Conservation (phyloP, 2,888 invertebrate genomes). For the Lissocephala sabroskyi region DNA sequence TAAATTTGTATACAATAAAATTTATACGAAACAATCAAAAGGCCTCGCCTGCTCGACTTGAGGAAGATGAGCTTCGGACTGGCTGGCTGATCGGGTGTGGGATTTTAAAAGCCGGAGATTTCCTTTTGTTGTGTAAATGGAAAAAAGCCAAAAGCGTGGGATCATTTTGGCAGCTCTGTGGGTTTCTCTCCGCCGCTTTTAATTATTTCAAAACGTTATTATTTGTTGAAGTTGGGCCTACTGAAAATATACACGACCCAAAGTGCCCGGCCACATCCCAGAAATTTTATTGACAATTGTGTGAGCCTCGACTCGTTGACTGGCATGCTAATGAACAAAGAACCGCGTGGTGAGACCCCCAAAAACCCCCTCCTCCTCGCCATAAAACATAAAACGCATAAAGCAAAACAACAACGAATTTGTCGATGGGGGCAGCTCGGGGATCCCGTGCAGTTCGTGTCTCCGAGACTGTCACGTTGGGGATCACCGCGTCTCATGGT, state of each 20-base stretch:
- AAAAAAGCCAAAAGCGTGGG: slow-evolving; percentile 45
- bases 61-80: no score
- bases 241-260: slow-evolving; percentile 22
- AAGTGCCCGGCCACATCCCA: slow-evolving; percentile 27
- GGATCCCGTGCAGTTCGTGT: no score
- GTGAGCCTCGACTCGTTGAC: slow-evolving; percentile 48
- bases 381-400: slow-evolving; percentile 44
- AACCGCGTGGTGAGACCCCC: slow-evolving; percentile 3
- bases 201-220: slow-evolving; percentile 36
- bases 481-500: slow-evolving; percentile 24
- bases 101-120: slow-evolving; percentile 49
- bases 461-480: slow-evolving; percentile 44
- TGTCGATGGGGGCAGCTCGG: no score
- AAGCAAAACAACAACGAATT: slow-evolving; percentile 26
- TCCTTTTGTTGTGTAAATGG: slow-evolving; percentile 30
- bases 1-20: slow-evolving; percentile 47
- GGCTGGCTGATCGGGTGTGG: slow-evolving; percentile 42
- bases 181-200: slow-evolving; percentile 22
- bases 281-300: slow-evolving; percentile 57
- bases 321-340: slow-evolving; percentile 51
- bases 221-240: not conserved
- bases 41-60: no score
- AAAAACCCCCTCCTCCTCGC: no score
- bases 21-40: slow-evolving; percentile 46
- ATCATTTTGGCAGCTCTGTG: slow-evolving; percentile 26